Conservation (phyloP, 1,140 invertebrate species). For the Solen grandis region DNA sequence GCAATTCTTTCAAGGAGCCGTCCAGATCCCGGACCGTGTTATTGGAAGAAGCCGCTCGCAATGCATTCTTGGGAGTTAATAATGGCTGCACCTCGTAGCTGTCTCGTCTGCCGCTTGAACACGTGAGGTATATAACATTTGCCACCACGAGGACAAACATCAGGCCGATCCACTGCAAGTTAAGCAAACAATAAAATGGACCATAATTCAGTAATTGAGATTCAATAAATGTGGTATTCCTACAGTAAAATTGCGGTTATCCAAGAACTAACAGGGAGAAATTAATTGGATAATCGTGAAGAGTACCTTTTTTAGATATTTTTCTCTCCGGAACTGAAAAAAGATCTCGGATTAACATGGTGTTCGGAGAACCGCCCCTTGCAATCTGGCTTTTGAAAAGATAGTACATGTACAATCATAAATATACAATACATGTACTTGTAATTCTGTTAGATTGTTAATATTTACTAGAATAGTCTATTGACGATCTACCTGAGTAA, state of each 20-base stretch:
- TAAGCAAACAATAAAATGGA: not conserved
- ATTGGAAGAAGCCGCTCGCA: not conserved
- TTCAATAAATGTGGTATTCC: not conserved
- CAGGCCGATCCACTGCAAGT: constrained; percentile 61
- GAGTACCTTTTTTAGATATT: not conserved
- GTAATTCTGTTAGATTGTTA: not conserved
- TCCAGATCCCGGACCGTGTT: constrained; percentile 26
- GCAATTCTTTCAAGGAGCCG: constrained; percentile 21
- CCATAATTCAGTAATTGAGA: not conserved
- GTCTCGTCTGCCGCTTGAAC: not conserved
- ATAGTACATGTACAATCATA: not conserved
- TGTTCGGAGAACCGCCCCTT: not conserved
- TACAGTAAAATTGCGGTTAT: not conserved
- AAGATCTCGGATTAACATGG: not conserved
- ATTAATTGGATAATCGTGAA: not conserved
- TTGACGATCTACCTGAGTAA: constrained; percentile 62
- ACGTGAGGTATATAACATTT: constrained; percentile 49
- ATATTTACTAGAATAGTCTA: not conserved
- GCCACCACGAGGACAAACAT: constrained; percentile 49
- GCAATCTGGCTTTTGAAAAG: not conserved
- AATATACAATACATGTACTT: not conserved
- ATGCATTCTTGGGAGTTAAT: not conserved
- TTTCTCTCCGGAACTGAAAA: not conserved
- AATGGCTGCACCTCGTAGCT: constrained; percentile 22
- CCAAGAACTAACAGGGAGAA: not conserved